phyloP scores from a whole-genome alignment of 2,888 invertebrate species.

The Drosophila setosimentum region DNA sequence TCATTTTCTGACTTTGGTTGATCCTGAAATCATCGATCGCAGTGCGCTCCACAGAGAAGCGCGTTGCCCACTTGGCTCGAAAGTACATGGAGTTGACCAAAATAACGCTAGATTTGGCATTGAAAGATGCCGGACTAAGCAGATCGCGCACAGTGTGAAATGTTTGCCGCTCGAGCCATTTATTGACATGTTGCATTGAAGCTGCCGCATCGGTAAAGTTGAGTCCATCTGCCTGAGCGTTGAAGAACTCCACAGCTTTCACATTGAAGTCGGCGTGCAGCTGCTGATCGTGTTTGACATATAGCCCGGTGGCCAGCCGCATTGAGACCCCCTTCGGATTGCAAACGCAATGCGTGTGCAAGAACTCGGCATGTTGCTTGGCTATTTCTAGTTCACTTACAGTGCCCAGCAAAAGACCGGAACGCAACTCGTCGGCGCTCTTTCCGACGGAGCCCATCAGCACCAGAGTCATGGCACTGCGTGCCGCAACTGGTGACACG shows the following conservation, averaged over 20 bases:
- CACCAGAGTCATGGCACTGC: slow-evolving; percentile 89
- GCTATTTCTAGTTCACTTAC: slow-evolving; percentile 59
- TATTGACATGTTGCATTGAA: slow-evolving; percentile 89
- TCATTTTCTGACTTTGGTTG: slow-evolving; percentile 85
- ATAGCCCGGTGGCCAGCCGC: slow-evolving; percentile 90
- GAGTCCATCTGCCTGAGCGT: slow-evolving; percentile 88
- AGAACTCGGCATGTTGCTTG: slow-evolving; percentile 56
- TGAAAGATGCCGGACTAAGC: slow-evolving; percentile 85
- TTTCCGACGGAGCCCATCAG: slow-evolving; percentile 89
- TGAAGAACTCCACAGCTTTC: slow-evolving; percentile 88
- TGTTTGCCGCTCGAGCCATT: slow-evolving; percentile 92
- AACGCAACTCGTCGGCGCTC: slow-evolving; percentile 60
- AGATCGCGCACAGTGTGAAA: slow-evolving; percentile 92
- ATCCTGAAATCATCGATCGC: slow-evolving; percentile 88
- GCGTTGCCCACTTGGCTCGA: slow-evolving; percentile 90
- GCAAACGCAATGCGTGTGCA: slow-evolving; percentile 57
- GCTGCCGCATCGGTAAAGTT: slow-evolving; percentile 87
- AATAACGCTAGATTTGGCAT: slow-evolving; percentile 87
- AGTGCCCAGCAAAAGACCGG: slow-evolving; percentile 45
- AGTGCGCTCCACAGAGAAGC: slow-evolving; percentile 88
- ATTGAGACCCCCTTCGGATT: slow-evolving; percentile 46
- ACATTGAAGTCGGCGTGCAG: slow-evolving; percentile 87
- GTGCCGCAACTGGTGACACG: slow-evolving; percentile 85
- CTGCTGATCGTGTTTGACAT: slow-evolving; percentile 86
- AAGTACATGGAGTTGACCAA: slow-evolving; percentile 95